Evolutionary conservation across 2,113 vertebrate genomes (phyloP).

Genomic region (Ginglymostoma cirratum): DNA sequence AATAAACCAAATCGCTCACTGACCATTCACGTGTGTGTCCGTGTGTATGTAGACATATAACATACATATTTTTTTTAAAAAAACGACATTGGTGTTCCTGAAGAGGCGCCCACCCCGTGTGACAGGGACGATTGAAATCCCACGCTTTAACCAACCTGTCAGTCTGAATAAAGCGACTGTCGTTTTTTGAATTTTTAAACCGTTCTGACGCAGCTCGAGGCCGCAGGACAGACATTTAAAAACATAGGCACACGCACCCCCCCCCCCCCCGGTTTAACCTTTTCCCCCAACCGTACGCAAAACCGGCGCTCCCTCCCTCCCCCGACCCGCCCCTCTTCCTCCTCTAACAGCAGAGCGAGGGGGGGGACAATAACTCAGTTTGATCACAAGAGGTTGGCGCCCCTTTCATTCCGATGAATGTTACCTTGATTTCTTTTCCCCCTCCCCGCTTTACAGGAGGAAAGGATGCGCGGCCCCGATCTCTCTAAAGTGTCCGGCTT

Average conservation of each 20-base stretch:
- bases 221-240: conserved; percentile 18
- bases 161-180: not conserved
- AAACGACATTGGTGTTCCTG: not conserved
- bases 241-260: not conserved
- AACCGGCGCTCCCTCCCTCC: not conserved
- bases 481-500: not conserved
- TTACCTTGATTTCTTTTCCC: not conserved
- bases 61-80: not conserved
- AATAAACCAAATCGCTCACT: not conserved
- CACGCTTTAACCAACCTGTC: not conserved
- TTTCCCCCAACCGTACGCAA: not conserved
- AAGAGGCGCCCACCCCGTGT: not conserved
- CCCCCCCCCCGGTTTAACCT: not conserved
- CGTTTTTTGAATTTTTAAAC: conserved; percentile 29
- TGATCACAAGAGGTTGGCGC: too few relatives aligned
- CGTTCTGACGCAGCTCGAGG: conserved; percentile 25
- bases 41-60: too few relatives aligned
- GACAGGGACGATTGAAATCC: not conserved
- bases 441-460: not conserved
- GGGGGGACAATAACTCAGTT: too few relatives aligned
- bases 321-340: not conserved
- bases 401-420: not conserved
- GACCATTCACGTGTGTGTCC: not conserved
- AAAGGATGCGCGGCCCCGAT: conserved; percentile 16
- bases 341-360: not conserved